A percentile compares a stretch with the other conserved stretches of the same genome.
Conservation (phyloP, 2,797 vertebrate genomes). For the Petrocephalus schoutedeni region DNA sequence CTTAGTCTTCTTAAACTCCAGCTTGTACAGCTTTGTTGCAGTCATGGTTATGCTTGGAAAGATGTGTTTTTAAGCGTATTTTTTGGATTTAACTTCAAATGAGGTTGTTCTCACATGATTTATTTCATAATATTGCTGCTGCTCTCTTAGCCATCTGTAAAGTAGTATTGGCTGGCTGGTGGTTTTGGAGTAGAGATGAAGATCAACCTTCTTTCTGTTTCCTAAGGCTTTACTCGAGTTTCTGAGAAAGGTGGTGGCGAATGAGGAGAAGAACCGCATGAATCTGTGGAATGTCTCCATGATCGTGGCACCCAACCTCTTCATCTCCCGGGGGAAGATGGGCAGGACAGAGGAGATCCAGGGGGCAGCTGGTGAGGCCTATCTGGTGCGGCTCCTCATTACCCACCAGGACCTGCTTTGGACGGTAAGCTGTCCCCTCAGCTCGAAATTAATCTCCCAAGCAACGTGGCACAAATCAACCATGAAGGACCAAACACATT, state of each 20-base stretch:
- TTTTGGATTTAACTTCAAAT: neutral
- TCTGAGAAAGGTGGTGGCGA: slow-evolving; percentile 80
- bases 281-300: slow-evolving; percentile 93
- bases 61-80: neutral
- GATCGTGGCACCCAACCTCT: slow-evolving; percentile 90
- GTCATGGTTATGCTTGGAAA: neutral
- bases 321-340: slow-evolving; percentile 70
- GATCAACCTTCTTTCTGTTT: slow-evolving; percentile 4
- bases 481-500: neutral
- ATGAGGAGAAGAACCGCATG: slow-evolving; percentile 89
- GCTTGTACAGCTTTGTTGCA: neutral
- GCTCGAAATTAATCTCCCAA: neutral
- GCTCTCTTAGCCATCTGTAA: neutral
- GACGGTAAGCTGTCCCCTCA: slow-evolving; percentile 66
- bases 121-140: neutral
- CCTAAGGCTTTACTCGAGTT: slow-evolving; percentile 81
- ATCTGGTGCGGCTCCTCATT: slow-evolving; percentile 79
- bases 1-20: neutral
- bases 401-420: slow-evolving; percentile 86
- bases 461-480: neutral
- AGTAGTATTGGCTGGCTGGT: neutral
- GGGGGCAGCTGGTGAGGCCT: slow-evolving; percentile 73
- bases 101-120: neutral
- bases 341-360: slow-evolving; percentile 75
- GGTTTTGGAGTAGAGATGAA: neutral